Conservation (phyloP, 2,888 invertebrate species). For the Baronia brevicornis region DNA sequence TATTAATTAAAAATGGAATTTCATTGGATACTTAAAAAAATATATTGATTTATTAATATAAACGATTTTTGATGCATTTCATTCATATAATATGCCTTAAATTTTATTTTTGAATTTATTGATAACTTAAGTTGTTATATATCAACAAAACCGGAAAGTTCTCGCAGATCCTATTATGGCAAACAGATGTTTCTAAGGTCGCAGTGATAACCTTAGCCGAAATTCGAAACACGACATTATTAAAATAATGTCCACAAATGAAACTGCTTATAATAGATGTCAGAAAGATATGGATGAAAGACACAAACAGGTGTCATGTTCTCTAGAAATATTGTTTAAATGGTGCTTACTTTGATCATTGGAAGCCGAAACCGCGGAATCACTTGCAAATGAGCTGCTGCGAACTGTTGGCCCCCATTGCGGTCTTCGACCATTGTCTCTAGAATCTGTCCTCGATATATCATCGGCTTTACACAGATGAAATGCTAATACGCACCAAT, state of each 20-base stretch:
- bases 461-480: conserved; percentile 67
- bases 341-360: conserved; percentile 64
- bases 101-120: too few relatives aligned
- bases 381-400: conserved; percentile 51
- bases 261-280: conserved; percentile 10
- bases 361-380: conserved; percentile 45
- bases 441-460: conserved; percentile 62
- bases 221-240: conserved; percentile 4
- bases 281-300: conserved; percentile 32
- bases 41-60: too few relatives aligned
- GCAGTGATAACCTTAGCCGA: conserved; percentile 18
- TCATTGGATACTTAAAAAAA: too few relatives aligned
- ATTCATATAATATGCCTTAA: too few relatives aligned
- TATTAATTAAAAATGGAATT: too few relatives aligned
- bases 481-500: conserved; percentile 70
- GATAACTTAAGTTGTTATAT: too few relatives aligned
- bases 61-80: too few relatives aligned
- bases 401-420: conserved; percentile 61
- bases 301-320: conserved; percentile 57
- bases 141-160: conserved; percentile 14
- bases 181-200: conserved; percentile 21
- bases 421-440: conserved; percentile 53
- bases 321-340: conserved; percentile 36
- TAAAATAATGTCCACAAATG: conserved; percentile 7
- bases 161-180: conserved; percentile 22